Evolutionary conservation across 2,113 vertebrate species (phyloP), one percentile per base, ranked within the genome.

Genomic region (Rattus rattus): DNA sequence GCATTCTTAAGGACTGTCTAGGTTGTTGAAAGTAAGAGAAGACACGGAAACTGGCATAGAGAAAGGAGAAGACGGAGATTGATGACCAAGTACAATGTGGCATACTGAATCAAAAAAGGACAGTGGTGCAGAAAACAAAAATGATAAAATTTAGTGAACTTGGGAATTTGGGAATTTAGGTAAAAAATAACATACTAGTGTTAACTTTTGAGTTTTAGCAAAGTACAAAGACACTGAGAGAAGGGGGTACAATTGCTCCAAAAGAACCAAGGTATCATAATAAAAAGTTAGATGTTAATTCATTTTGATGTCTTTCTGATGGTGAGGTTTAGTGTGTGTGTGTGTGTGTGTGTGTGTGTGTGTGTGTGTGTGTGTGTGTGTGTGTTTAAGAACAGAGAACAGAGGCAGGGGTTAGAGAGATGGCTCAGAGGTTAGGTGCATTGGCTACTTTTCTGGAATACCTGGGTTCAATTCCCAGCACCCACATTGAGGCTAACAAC

Each of bases 221-320:
- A 43, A 90, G 5, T 69, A 54, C 39, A 43, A 20, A 70, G 49
- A 77, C 1, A 2, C 19, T 33, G 8, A 30, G 22, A 28, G 9
- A 43, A 0, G 13, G 14, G 28, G 4, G 0, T 19, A 84, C 76
- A n/a, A n/a, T 20, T 11, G 54, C 39, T 94, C 69, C 84, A 87
- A 88, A 96, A 79, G 75, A 94, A 83, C 36, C 11, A 54, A 54
- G 12, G 49, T 70, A 72, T 69, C 5, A 69, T 26, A 72, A 54
- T 19, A 92, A 75, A 90, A 92, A 95, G 56, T 43, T 79, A 86
- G 92, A 93, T 70, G 36, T 70, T 83, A 83, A 85, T 94, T 54
- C 39, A 93, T 94, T 72, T 73, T 67, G 77, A 65, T 61, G 5
- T 94, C 79, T 90, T 83, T 65, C 91, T 91, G 56, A 92, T 33